Evolutionary conservation across 2,113 vertebrate species (phyloP), one percentile per base, ranked within the genome.

Genomic region (Corythoichthys haematopterus): DNA sequence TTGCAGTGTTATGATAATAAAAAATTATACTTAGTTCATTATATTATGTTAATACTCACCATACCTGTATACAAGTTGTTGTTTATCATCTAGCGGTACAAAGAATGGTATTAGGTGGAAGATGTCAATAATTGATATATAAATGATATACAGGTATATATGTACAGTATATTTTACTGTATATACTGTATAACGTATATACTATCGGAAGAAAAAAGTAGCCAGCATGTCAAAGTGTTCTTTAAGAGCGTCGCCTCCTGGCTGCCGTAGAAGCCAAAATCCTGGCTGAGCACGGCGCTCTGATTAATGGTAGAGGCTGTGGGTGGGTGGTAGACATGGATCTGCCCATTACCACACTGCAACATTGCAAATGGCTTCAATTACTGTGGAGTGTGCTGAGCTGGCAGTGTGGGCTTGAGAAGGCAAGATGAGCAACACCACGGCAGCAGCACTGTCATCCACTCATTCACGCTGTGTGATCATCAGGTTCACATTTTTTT

Each of bases 361-460:
- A 89, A 88, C 87, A 89, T 90, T 90, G 91, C 91, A 92, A 92
- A 93, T 92, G 88, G 89, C 87, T 93, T 92, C 91, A 92, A 93
- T 93, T 93, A 93, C 90, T 83, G 82, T 76, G 69, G 83, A 89
- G 88, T 87, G 83, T 92, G 92, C 92, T 92, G 92, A 92, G 90
- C 86, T 88, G 84, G 90, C 89, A 91, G 82, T 88, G 82, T 76
- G 75, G 80, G 77, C 74, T 81, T 79, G 71, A 65, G 66, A 77
- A 86, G 77, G 80, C 73, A 81, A 84, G 76, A 80, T 85, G 85
- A 85, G 87, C 79, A 85, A 83, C 84, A 71, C 70, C 73, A 79
- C 73, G 70, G 78, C 65, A 78, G 80, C 76, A 65, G 71, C 68
- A 58, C 80, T 80, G 83, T 73, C 74, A 88, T 80, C 82, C 71